Base-by-base conservation (phyloP, 2,888 invertebrate species). In the Adelognathus sp. region DNA sequence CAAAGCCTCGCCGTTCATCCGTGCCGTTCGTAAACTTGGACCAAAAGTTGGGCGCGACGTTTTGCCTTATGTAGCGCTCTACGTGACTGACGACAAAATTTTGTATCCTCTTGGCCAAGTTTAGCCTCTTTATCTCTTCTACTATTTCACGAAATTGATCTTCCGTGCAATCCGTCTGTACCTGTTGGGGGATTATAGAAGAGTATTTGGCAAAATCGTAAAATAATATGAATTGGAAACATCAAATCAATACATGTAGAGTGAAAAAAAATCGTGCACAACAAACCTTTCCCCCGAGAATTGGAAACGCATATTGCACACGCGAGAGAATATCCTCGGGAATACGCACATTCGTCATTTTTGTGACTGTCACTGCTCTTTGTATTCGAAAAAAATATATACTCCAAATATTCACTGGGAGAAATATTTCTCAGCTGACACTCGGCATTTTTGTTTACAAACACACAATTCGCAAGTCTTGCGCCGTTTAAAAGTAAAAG, bases 11-110 rank as follows among this genome's bases (percentile, higher is more conserved):
- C 3, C 92, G 91, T 82, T 94, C 93, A 80, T 92, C 92, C 21
- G 92, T 92, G 0, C 91, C 90, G 80, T 92, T 92, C 1, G 90
- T 91, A 88, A 95, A 95, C 84, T 94, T 93, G 0, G 92, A 92
- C 95, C 95, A 96, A 91, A 96, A 96, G 44, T 92, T 89, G 6
- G 95, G 95, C 0, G 93, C 94, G 2, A 95, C 92, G 80, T 93
- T 92, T 85, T 93, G 93, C 1, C 95, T 92, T 60, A 95, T 90
- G 84, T 94, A 92, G 85, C 93, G 93, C 85, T 95, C 94, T 52
- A 95, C 93, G 82, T 92, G 91, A 79, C 90, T 88, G 24, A 93
- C 86, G n/a, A 92, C 87, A 24, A 93, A 76, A 52, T 91, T 89
- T 81, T 93, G 92, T 7, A 93, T 86, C 18, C 88, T 86, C 31